These are phyloP conservation scores for Lasius fuliginosus DNA, from an alignment of 2,888 invertebrate genomes.

Conservation along the genomic window DNA sequence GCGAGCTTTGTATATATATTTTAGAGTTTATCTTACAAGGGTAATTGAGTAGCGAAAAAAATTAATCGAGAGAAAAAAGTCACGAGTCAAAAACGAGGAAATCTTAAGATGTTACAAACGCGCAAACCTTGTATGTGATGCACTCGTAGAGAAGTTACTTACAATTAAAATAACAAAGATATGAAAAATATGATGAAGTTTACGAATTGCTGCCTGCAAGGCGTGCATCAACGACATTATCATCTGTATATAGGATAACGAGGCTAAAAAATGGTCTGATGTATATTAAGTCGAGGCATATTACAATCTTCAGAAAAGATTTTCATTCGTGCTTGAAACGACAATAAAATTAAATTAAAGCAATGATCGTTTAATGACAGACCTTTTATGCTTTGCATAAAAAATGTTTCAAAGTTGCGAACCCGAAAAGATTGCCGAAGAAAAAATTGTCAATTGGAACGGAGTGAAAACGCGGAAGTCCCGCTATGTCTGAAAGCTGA, in stretches of 20 bases:
- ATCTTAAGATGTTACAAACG: not conserved
- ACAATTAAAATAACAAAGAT: not conserved
- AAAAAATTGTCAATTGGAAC: not conserved
- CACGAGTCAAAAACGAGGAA: not conserved
- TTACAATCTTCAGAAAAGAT: not conserved
- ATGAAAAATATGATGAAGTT: not conserved
- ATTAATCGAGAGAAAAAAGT: conserved; percentile 4
- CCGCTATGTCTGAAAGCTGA: conserved; percentile 25
- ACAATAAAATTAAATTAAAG: not conserved
- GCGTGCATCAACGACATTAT: not conserved
- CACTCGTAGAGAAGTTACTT: not conserved
- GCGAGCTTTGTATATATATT: not conserved
- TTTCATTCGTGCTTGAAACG: conserved; percentile 3
- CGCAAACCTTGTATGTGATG: not conserved
- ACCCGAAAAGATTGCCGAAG: not conserved
- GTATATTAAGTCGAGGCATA: not conserved
- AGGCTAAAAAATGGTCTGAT: not conserved
- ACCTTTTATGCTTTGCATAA: not conserved
- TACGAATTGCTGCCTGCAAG: not conserved
- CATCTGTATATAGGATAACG: not conserved
- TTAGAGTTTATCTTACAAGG: not conserved
- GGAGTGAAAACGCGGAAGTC: not conserved
- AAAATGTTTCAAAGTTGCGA: not conserved
- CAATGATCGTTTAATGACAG: not conserved
- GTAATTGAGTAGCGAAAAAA: conserved; percentile 6